A percentile compares a stretch with the other conserved stretches of the same genome.
These are phyloP conservation scores for Gymnothorax reevesii DNA, from an alignment of 2,797 vertebrate species.

Conservation along the genomic window DNA sequence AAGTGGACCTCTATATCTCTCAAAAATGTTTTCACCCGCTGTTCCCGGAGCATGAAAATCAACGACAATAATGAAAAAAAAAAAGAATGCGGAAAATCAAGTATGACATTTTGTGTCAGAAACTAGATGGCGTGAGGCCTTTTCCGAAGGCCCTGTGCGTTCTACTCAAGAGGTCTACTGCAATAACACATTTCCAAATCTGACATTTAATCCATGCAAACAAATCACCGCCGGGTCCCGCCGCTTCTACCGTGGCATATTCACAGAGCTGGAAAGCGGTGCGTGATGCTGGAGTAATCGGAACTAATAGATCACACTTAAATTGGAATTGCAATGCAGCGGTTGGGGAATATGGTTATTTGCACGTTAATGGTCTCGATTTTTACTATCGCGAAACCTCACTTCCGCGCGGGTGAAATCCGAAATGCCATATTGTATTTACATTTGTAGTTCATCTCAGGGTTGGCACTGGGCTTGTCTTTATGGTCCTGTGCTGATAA, in stretches of 20 bases:
- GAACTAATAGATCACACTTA: slow-evolving; percentile 52
- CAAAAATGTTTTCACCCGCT: slow-evolving; percentile 8
- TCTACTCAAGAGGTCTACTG: slow-evolving; percentile 52
- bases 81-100: slow-evolving; percentile 27
- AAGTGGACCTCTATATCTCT: neutral
- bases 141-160: slow-evolving; percentile 29
- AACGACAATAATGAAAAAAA: neutral
- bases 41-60: slow-evolving; percentile 15
- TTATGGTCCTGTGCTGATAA: neutral
- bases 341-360: slow-evolving; percentile 66
- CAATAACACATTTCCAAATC: slow-evolving; percentile 73
- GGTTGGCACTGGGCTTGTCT: neutral
- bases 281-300: slow-evolving; percentile 48
- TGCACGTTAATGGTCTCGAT: slow-evolving; percentile 66
- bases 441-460: slow-evolving; percentile 25
- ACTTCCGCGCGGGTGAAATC: slow-evolving; percentile 40
- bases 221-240: slow-evolving; percentile 71
- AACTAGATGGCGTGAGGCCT: slow-evolving; percentile 32
- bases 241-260: slow-evolving; percentile 56
- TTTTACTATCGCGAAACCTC: slow-evolving; percentile 61
- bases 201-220: slow-evolving; percentile 78
- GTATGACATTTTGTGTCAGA: slow-evolving; percentile 38
- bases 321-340: slow-evolving; percentile 26
- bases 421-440: slow-evolving; percentile 14
- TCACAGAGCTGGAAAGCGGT: slow-evolving; percentile 40